A percentile compares a stretch with the other conserved stretches of the same genome.
These are phyloP conservation scores for Pachydiplax longipennis DNA, from an alignment of 2,888 invertebrate species.

Conservation along the genomic window DNA sequence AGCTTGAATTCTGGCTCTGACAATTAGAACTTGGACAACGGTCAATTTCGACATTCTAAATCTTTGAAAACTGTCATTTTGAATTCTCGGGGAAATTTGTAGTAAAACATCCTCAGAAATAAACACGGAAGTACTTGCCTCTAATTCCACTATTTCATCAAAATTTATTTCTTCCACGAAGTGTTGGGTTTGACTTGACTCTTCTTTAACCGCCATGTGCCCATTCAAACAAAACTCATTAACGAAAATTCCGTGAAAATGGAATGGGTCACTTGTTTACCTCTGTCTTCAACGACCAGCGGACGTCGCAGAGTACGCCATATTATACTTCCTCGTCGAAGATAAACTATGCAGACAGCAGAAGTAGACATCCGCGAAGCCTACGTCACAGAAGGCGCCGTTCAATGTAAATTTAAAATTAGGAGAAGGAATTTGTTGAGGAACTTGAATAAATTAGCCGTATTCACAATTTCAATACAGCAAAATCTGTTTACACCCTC, in stretches of 20 bases:
- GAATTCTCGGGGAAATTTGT: background rate
- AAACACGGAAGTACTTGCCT: slow-evolving; percentile 63
- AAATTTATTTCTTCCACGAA: slow-evolving; percentile 82
- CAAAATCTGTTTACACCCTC: no score
- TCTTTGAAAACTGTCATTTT: no score
- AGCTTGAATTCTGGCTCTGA: no score
- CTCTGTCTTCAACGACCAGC: background rate
- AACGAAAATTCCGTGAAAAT: background rate
- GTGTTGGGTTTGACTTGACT: slow-evolving; percentile 58
- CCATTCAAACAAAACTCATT: slow-evolving; percentile 46
- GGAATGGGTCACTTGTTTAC: slow-evolving; percentile 6
- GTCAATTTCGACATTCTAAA: no score
- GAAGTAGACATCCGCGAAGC: background rate
- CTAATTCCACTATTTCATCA: slow-evolving; percentile 75
- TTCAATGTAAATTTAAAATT: background rate
- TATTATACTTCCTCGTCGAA: background rate
- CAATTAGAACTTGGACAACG: no score
- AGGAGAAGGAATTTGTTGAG: no score
- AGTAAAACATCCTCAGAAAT: slow-evolving; percentile 49
- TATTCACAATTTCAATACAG: no score
- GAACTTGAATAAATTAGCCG: no score
- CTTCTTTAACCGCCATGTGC: slow-evolving; percentile 56
- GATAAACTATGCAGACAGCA: background rate
- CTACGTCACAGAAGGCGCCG: background rate
- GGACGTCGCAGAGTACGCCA: background rate